phyloP scores from a whole-genome alignment of 2,113 vertebrate species.

The Anser cygnoides region DNA sequence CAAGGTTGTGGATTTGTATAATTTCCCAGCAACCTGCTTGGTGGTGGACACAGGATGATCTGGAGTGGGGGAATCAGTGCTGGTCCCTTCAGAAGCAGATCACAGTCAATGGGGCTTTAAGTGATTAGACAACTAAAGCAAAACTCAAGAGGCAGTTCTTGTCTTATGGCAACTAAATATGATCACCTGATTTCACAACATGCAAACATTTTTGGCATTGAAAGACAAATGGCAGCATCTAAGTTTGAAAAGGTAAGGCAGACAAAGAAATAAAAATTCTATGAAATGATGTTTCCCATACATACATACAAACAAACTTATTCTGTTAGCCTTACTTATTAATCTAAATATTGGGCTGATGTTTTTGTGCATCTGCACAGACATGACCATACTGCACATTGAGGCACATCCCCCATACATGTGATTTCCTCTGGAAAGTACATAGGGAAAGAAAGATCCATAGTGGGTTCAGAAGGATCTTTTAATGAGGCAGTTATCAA shows the following conservation, averaged over 20 bases:
- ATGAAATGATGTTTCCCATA: neutral
- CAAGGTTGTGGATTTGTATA: neutral
- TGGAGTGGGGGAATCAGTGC: neutral
- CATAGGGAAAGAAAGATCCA: neutral
- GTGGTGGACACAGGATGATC: neutral
- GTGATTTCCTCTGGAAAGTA: neutral
- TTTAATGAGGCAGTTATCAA: neutral
- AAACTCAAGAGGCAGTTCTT: neutral
- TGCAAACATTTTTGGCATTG: neutral
- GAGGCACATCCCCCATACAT: neutral
- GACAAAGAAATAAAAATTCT: neutral
- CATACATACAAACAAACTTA: neutral
- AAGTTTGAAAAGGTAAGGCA: neutral
- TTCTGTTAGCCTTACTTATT: neutral
- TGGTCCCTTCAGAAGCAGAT: neutral
- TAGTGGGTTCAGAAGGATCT: neutral
- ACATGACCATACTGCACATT: neutral
- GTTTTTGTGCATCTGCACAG: neutral
- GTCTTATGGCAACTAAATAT: neutral
- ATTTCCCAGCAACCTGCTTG: fast-evolving
- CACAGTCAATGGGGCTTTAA: neutral
- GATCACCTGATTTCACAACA: neutral
- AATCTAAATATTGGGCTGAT: neutral
- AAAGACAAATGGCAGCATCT: neutral
- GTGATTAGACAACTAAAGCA: neutral